Conservation (phyloP, 1,140 invertebrate genomes). For the Chironomus tepperi region DNA sequence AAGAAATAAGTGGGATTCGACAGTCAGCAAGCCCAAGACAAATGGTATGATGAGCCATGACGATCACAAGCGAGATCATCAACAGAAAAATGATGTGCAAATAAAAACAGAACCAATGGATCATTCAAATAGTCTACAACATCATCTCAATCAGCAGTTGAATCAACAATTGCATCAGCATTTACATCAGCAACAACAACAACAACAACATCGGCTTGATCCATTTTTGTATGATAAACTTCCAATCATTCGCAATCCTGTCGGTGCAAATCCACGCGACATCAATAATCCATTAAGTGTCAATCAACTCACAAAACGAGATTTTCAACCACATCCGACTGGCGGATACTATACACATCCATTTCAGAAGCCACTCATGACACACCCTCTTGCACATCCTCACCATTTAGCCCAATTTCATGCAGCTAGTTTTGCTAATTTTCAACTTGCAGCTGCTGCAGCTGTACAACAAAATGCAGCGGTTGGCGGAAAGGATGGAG, state of each 20-base stretch:
- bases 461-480: background rate
- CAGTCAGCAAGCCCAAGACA: background rate
- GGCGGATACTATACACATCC: background rate
- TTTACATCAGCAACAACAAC: conserved; percentile 16
- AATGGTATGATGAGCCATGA: background rate
- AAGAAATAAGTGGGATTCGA: background rate
- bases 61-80: background rate
- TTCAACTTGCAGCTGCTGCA: conserved; percentile 4
- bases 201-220: conserved; percentile 24
- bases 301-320: conserved; percentile 63
- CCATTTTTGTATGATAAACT: conserved; percentile 16
- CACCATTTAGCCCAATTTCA: conserved; percentile 16
- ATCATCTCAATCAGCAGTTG: background rate
- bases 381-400: conserved; percentile 20
- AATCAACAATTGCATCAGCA: conserved; percentile 11
- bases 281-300: conserved; percentile 85
- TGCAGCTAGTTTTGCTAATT: background rate
- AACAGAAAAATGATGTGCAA: background rate
- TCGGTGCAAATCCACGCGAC: conserved; percentile 82
- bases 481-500: conserved; percentile 26
- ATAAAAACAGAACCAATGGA: conserved; percentile 12
- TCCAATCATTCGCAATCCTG: conserved; percentile 54
- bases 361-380: conserved; percentile 2
- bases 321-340: conserved; percentile 27
- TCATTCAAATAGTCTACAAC: background rate